Conservation (phyloP, 2,113 vertebrate genomes). For the Sorex araneus region DNA sequence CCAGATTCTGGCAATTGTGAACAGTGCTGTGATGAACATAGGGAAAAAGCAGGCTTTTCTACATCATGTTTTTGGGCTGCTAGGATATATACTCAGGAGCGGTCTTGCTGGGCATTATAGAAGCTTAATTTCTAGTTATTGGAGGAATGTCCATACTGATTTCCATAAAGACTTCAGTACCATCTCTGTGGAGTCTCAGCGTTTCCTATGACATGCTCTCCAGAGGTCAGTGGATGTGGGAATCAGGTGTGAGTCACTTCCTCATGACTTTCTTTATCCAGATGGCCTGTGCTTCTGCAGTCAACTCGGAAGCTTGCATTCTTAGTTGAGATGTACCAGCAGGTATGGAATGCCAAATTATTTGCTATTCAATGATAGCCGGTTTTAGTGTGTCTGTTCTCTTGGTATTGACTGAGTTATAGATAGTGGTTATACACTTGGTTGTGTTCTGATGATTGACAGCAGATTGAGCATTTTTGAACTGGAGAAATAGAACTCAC, state of each 20-base stretch:
- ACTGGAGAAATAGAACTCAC: background rate
- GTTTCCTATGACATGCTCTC: background rate
- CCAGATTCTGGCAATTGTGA: too few relatives aligned
- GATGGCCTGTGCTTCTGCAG: background rate
- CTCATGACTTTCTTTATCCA: background rate
- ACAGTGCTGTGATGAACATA: too few relatives aligned
- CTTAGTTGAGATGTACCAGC: background rate
- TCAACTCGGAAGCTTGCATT: background rate
- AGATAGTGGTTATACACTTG: background rate
- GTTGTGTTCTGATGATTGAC: background rate
- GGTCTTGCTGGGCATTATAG: too few relatives aligned
- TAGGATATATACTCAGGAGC: too few relatives aligned
- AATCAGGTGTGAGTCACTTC: background rate
- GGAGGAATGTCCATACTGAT: too few relatives aligned
- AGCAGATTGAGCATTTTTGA: background rate
- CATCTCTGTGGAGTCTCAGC: background rate
- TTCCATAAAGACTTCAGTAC: background rate
- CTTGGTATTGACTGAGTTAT: background rate
- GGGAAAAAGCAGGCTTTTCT: too few relatives aligned
- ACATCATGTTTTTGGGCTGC: too few relatives aligned
- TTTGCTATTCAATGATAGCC: background rate
- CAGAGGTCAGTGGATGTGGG: background rate
- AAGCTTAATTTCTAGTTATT: too few relatives aligned
- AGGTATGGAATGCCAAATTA: background rate
- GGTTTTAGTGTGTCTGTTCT: background rate